Percentiles rank a stretch among this genome's conserved stretches.
These are phyloP conservation scores for Pristionchus pacificus DNA, from an alignment of 1,140 invertebrate species.

Conservation along the genomic window DNA sequence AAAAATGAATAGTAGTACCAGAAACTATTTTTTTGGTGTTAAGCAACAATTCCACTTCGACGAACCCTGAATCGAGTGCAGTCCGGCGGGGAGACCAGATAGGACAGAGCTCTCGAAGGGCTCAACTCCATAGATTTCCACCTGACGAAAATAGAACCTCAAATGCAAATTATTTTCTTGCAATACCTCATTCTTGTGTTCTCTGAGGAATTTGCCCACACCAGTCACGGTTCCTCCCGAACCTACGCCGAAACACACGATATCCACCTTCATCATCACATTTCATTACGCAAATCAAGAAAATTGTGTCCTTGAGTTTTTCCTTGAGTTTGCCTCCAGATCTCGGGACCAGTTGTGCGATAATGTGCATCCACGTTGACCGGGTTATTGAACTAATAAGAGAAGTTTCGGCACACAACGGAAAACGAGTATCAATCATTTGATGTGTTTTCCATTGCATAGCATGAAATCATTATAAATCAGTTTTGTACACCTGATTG, in stretches of 20 bases:
- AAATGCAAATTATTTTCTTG: not conserved
- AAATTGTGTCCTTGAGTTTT: no score
- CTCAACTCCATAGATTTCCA: slow-evolving; percentile 16
- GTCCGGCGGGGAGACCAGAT: slow-evolving; percentile 6
- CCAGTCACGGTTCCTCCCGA: slow-evolving; percentile 21
- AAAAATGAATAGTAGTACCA: no score
- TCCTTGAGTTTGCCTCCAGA: slow-evolving; percentile 39
- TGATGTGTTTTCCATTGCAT: slow-evolving; percentile 42
- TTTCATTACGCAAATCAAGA: no score
- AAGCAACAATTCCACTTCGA: no score
- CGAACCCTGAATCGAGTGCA: slow-evolving; percentile 29
- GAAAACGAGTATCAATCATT: no score
- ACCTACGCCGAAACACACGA: slow-evolving; percentile 22
- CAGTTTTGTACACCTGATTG: slow-evolving; percentile 39
- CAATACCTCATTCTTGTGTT: slow-evolving; percentile 26
- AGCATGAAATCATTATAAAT: no score
- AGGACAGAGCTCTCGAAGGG: slow-evolving; percentile 12
- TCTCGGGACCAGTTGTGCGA: slow-evolving; percentile 39
- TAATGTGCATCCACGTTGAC: slow-evolving; percentile 47
- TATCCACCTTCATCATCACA: no score
- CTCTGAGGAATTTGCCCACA: slow-evolving; percentile 12
- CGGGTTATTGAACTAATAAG: slow-evolving; percentile 42
- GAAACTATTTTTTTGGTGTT: no score
- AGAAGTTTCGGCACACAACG: slow-evolving; percentile 6
- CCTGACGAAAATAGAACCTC: not conserved